These are phyloP conservation scores for Phortica okadai DNA, from an alignment of 2,888 invertebrate species.

Conservation along the genomic window DNA sequence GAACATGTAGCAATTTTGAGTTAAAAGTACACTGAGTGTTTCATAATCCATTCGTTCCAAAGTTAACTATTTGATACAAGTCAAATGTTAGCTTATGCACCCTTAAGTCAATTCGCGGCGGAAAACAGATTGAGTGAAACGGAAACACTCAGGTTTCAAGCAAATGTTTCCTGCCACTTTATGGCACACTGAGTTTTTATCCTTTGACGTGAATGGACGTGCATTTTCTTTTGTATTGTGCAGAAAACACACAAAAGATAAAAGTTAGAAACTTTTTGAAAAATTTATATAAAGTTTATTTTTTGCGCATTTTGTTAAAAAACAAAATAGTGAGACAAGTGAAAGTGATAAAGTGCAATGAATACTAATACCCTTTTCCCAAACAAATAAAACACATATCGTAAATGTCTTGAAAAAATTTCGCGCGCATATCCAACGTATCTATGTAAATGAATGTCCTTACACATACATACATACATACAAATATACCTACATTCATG, in stretches of 20 bases:
- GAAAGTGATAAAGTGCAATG: background rate
- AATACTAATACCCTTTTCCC: background rate
- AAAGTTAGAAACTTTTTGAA: background rate
- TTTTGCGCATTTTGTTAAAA: background rate
- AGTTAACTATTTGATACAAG: too few relatives aligned
- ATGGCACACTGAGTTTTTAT: background rate
- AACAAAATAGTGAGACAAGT: background rate
- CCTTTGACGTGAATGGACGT: background rate
- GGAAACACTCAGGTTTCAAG: too few relatives aligned
- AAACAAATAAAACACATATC: background rate
- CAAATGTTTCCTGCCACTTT: too few relatives aligned
- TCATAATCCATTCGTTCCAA: too few relatives aligned
- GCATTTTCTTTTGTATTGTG: background rate
- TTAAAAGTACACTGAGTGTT: too few relatives aligned
- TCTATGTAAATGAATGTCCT: background rate
- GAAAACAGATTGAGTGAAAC: too few relatives aligned
- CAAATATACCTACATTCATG: background rate
- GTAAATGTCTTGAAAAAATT: background rate
- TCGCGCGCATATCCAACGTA: background rate
- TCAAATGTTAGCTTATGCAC: too few relatives aligned
- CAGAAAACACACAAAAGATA: background rate
- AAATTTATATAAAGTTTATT: background rate
- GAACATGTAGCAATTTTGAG: too few relatives aligned
- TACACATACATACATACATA: background rate
- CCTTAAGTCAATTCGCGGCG: too few relatives aligned